Evolutionary conservation across 2,888 invertebrate species (phyloP).

Genomic region (Parascotia fuliginaria): DNA sequence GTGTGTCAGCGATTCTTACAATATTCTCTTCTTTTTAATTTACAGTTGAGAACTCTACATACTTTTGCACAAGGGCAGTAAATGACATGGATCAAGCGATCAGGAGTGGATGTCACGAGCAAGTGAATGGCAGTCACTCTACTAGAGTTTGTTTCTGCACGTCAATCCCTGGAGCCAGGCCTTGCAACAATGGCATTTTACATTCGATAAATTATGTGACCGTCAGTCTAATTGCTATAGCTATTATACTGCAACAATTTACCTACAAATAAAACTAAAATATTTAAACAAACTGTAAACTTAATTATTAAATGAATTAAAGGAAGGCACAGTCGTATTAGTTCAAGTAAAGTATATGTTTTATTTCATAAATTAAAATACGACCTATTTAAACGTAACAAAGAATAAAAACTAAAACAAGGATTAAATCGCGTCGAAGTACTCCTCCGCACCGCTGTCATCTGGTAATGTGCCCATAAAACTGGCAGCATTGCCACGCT

Average conservation of each 20-base stretch:
- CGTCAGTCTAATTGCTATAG: conserved; percentile 32
- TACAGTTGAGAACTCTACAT: conserved; percentile 89
- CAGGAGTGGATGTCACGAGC: conserved; percentile 86
- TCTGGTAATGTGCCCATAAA: too few relatives aligned
- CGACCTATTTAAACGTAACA: too few relatives aligned
- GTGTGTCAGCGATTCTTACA: too few relatives aligned
- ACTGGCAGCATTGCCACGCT: too few relatives aligned
- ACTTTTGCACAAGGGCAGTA: conserved; percentile 88
- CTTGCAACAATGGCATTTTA: conserved; percentile 60
- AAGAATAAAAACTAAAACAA: too few relatives aligned
- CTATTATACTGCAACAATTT: conserved; percentile 28
- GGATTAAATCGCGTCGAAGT: too few relatives aligned
- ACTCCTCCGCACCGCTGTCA: too few relatives aligned
- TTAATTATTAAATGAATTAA: too few relatives aligned
- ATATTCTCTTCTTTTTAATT: conserved; percentile 31
- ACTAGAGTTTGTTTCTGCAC: conserved; percentile 75
- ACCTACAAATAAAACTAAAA: neutral
- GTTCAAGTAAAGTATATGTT: too few relatives aligned
- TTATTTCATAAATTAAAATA: too few relatives aligned
- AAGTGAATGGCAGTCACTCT: conserved; percentile 70
- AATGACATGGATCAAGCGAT: conserved; percentile 73
- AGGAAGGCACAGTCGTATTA: too few relatives aligned
- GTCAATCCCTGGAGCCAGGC: conserved; percentile 65
- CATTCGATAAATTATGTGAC: conserved; percentile 32
- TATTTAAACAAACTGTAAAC: neutral